These are phyloP conservation scores for Enoplolaimus lenunculus DNA, from an alignment of 2,888 invertebrate species.

Conservation along the genomic window DNA sequence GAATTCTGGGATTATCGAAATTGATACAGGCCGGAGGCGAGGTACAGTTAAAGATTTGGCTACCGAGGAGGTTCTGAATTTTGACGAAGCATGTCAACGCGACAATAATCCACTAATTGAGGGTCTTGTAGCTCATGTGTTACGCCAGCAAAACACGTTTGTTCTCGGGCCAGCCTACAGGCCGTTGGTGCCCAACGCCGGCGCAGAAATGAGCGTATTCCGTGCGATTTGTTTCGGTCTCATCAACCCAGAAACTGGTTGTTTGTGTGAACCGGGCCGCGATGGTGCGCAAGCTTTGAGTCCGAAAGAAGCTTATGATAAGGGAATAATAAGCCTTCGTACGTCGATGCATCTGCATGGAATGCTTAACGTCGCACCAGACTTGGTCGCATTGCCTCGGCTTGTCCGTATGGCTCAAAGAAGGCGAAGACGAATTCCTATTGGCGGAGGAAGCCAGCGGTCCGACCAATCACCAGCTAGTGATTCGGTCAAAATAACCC, in stretches of 20 bases:
- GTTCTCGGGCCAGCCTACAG: too few relatives aligned
- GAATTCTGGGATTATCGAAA: conserved; percentile 58
- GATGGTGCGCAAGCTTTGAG: conserved; percentile 1
- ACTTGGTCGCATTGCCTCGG: conserved; percentile 70
- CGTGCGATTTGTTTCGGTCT: conserved; percentile 69
- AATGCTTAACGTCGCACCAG: conserved; percentile 66
- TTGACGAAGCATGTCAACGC: conserved; percentile 35
- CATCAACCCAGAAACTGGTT: conserved; percentile 70
- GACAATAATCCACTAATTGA: conserved; percentile 39
- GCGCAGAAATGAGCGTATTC: conserved; percentile 53
- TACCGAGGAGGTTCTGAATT: conserved; percentile 23
- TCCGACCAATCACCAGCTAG: too few relatives aligned
- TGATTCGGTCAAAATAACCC: conserved; percentile 51
- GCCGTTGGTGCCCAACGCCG: too few relatives aligned
- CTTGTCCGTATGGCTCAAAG: conserved; percentile 53
- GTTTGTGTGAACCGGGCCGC: conserved; percentile 56
- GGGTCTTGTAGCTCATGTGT: conserved; percentile 52
- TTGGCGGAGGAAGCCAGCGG: conserved; percentile 47
- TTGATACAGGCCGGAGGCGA: conserved; percentile 45
- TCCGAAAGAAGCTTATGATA: conserved; percentile 57
- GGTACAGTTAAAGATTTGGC: conserved; percentile 24
- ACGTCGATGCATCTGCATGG: conserved; percentile 69
- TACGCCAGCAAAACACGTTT: conserved; percentile 53
- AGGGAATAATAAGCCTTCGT: conserved; percentile 63
- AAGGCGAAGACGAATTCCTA: conserved; percentile 27